Conservation (phyloP, 2,888 invertebrate species). For the Cartodere bifasciata region DNA sequence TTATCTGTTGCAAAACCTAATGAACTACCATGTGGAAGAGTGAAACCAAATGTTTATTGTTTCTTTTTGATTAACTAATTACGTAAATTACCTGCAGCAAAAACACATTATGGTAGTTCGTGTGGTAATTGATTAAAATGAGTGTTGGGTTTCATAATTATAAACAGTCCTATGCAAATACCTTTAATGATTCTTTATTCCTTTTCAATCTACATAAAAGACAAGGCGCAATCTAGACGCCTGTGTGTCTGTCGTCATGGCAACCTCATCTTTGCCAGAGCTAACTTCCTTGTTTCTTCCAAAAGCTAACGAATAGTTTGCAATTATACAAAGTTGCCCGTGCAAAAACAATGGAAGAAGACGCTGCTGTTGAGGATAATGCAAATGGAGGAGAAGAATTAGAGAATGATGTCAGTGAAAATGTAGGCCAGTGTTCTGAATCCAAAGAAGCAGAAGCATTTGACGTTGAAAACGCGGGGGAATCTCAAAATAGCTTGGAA, state of each 20-base stretch:
- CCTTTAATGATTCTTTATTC: too few relatives aligned
- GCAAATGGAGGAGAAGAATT: slow-evolving; percentile 6
- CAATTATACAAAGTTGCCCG: slow-evolving; percentile 4
- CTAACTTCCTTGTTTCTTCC: slow-evolving; percentile 6
- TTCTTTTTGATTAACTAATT: too few relatives aligned
- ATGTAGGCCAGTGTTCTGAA: slow-evolving; percentile 2
- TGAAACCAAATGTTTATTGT: too few relatives aligned
- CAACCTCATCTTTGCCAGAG: slow-evolving; percentile 22
- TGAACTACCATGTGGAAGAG: too few relatives aligned
- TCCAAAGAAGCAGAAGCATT: slow-evolving; percentile 5
- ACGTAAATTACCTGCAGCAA: too few relatives aligned
- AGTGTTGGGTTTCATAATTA: too few relatives aligned
- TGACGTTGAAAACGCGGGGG: slow-evolving; percentile 9
- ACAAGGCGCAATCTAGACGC: slow-evolving; percentile 23
- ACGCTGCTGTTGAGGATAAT: slow-evolving; percentile 14
- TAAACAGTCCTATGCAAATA: too few relatives aligned
- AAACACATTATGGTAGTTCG: too few relatives aligned
- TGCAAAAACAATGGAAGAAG: slow-evolving; percentile 10
- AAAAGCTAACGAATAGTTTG: slow-evolving; percentile 11
- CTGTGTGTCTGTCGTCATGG: slow-evolving; percentile 33
- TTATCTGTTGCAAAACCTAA: too few relatives aligned
- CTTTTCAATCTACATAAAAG: too few relatives aligned
- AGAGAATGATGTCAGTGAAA: slow-evolving; percentile 7
- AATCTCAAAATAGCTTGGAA: slow-evolving; percentile 10
- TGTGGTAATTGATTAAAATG: too few relatives aligned